Conservation (phyloP, 2,797 vertebrate species). For the Cyclopterus lumpus region DNA sequence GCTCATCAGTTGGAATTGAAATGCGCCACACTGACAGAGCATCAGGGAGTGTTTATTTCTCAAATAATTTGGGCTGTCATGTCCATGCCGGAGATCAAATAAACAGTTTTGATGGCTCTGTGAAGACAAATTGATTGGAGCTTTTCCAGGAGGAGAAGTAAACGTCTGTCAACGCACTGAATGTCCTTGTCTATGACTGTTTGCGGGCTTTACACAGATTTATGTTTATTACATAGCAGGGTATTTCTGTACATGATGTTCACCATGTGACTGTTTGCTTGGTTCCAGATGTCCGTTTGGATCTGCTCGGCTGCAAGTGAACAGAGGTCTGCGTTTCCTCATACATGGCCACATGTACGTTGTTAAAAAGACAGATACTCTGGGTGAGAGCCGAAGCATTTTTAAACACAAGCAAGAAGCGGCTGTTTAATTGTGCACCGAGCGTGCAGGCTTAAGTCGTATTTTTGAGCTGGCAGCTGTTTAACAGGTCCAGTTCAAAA, state of each 20-base stretch:
- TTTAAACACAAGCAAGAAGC: slow-evolving; percentile 1
- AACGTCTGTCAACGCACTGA: slow-evolving; percentile 28
- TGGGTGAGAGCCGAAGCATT: slow-evolving; percentile 16
- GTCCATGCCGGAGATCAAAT: slow-evolving; percentile 62
- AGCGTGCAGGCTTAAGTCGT: slow-evolving; percentile 14
- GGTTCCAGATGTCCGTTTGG: slow-evolving; percentile 62
- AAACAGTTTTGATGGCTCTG: slow-evolving; percentile 48
- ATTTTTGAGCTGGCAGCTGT: slow-evolving; percentile 17
- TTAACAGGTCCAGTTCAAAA: not conserved
- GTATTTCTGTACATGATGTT: slow-evolving; percentile 39
- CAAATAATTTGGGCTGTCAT: slow-evolving; percentile 47
- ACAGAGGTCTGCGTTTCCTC: slow-evolving; percentile 51
- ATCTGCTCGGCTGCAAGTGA: slow-evolving; percentile 39
- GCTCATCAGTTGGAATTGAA: slow-evolving; percentile 44
- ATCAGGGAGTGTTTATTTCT: slow-evolving; percentile 47
- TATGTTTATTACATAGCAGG: slow-evolving; percentile 16
- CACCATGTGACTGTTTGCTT: slow-evolving; percentile 23
- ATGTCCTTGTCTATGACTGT: slow-evolving; percentile 34
- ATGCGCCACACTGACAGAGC: slow-evolving; percentile 18
- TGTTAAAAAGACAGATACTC: slow-evolving; percentile 31
- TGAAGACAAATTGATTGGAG: slow-evolving; percentile 34
- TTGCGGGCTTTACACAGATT: slow-evolving; percentile 16
- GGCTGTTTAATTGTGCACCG: slow-evolving; percentile 1
- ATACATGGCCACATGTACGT: slow-evolving; percentile 22
- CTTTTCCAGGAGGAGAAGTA: slow-evolving; percentile 15